Evolutionary conservation across 2,113 vertebrate species (phyloP).

Genomic region (Tragelaphus imberbis): DNA sequence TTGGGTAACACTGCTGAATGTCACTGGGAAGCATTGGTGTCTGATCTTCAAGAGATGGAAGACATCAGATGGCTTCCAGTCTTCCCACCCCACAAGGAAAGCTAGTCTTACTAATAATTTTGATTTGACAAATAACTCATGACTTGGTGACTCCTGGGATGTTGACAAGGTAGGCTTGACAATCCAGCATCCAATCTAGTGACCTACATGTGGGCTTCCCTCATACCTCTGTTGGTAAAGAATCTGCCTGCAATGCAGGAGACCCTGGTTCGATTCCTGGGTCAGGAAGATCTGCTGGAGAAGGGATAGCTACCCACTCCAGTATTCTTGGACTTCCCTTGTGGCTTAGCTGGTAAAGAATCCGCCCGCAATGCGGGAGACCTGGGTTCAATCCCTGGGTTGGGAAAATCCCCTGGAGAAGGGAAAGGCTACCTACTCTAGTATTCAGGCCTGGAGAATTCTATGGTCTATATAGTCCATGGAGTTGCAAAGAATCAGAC

Average conservation of each 20-base stretch:
- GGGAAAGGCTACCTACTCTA: not conserved
- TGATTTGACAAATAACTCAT: not conserved
- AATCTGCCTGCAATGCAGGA: not conserved
- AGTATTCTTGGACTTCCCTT: not conserved
- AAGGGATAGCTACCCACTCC: not conserved
- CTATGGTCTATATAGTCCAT: not conserved
- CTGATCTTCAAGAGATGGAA: not conserved
- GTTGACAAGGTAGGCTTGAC: no score
- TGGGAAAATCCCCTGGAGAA: not conserved
- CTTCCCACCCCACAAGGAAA: not conserved
- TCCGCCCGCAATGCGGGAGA: fast-evolving
- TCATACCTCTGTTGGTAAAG: not conserved
- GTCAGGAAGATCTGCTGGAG: not conserved
- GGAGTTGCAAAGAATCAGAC: fast-evolving
- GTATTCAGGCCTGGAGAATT: not conserved
- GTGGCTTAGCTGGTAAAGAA: no score
- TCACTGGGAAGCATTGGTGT: not conserved
- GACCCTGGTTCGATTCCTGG: not conserved
- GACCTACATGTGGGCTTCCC: not conserved
- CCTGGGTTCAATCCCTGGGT: not conserved
- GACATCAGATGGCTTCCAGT: not conserved
- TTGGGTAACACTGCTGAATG: not conserved
- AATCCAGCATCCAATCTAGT: not conserved
- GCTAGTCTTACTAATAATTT: not conserved
- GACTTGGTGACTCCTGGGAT: not conserved